Conservation (phyloP, 2,797 vertebrate genomes). For the Setipinna tenuifilis region DNA sequence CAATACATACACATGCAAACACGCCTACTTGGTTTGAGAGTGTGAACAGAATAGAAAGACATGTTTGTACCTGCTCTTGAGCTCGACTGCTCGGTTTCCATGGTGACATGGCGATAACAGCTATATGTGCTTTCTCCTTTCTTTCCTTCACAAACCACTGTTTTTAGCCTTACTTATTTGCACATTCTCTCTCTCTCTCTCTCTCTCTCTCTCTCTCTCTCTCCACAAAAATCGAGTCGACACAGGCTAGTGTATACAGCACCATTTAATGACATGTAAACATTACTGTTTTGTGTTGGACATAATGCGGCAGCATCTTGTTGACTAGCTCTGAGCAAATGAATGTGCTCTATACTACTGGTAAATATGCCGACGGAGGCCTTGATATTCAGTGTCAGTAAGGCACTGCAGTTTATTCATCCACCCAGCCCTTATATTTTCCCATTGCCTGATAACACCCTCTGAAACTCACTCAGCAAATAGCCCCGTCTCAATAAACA, state of each 20-base stretch:
- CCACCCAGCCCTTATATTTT: neutral
- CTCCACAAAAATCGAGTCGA: neutral
- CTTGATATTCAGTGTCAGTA: conserved; percentile 1
- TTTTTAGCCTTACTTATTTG: neutral
- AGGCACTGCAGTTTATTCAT: neutral
- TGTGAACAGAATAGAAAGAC: conserved; percentile 16
- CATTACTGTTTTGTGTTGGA: neutral
- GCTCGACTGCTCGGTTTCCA: neutral
- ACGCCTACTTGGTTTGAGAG: neutral
- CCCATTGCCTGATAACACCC: neutral
- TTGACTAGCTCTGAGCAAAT: neutral
- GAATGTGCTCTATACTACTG: neutral
- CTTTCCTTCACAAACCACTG: neutral
- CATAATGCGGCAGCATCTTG: neutral
- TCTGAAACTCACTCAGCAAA: neutral
- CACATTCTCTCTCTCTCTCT: neutral
- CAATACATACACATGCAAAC: neutral
- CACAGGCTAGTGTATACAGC: neutral
- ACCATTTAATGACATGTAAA: neutral
- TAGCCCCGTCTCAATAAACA: conserved; percentile 22
- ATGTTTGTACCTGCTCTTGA: conserved; percentile 9
- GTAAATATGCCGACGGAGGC: neutral
- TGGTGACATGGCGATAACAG: neutral
- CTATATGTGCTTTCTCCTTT: neutral
- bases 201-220: too few species aligned